Percentiles rank a stretch among this genome's conserved stretches.
Evolutionary conservation across 2,888 invertebrate genomes (phyloP).

Genomic region (Zonitis immaculata): DNA sequence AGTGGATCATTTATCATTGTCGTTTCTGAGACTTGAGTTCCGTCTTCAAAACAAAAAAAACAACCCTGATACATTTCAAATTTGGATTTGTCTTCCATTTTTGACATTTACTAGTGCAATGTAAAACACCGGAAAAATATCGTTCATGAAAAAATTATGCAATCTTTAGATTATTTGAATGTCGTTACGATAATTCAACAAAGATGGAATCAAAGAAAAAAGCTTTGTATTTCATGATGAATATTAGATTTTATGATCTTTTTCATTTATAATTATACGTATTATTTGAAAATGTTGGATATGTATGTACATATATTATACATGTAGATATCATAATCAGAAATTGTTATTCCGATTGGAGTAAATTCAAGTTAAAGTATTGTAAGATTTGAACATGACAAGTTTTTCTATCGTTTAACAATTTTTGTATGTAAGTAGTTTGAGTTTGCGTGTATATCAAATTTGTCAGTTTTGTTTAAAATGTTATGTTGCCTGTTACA

Average conservation of each 20-base stretch:
- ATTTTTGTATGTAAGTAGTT: neutral
- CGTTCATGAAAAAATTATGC: constrained; percentile 13
- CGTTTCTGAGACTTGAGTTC: constrained; percentile 26
- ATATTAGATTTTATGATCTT: no score
- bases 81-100: constrained; percentile 25
- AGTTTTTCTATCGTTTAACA: neutral
- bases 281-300: no score
- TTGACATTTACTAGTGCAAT: constrained; percentile 26
- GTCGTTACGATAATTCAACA: no score
- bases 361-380: neutral
- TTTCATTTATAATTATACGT: no score
- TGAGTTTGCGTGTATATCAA: constrained; percentile 22
- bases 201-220: no score
- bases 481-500: constrained; percentile 24
- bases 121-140: constrained; percentile 19
- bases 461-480: constrained; percentile 21
- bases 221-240: no score
- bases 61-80: constrained; percentile 29
- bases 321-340: no score
- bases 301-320: no score
- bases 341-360: no score
- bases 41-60: constrained; percentile 17
- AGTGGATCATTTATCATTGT: constrained; percentile 30
- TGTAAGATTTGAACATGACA: neutral
- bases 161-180: no score